Evolutionary conservation across 2,113 vertebrate species (phyloP), one percentile per base, ranked within the genome.

Genomic region (Progne subis): DNA sequence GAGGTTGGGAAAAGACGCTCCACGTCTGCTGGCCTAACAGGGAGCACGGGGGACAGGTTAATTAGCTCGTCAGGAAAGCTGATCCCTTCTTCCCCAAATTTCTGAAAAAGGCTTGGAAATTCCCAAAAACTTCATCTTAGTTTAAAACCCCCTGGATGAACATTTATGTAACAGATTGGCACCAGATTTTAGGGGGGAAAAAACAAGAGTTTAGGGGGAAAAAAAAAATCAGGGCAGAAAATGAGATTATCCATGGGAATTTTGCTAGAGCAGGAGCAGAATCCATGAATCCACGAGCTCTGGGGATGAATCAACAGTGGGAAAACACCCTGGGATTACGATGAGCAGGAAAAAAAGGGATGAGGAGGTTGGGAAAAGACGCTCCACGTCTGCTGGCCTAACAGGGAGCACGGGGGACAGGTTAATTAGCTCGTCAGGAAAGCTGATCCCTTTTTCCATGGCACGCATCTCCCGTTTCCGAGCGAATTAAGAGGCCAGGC

Each of bases 401-500:
- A n/a, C n/a, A 83, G 46, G 94, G 32, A 25, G 64, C 32, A 76
- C 19, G 85, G 79, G 3, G 95, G 97, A 96, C 96, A 98, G 96
- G 95, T 97, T 97, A 98, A 98, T 98, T 92, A 98, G 98, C 96
- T 96, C 89, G 93, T 97, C 92, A 97, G 93, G 98, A 98, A 98
- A 98, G 92, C 88, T 6, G 96, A 98, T 97, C 97, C 95, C 95
- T 94, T 97, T 96, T 97, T 97, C 96, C 95, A 91, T 75, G 83
- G 96, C 82, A 95, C 68, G 91, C 79, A 91, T 98, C 97, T 98
- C 98, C 97, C 94, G 96, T 98, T 99, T 99, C 98, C 98, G 93
- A 97, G 80, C 69, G 89, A 97, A 98, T 98, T 98, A 97, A 98
- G 98, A 98, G 97, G 96, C 94, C 97, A 98, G 97, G 94, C 94